Percentiles rank a stretch among this genome's conserved stretches.
Evolutionary conservation across 2,888 invertebrate genomes (phyloP).

Genomic region (Tribolium freemani): DNA sequence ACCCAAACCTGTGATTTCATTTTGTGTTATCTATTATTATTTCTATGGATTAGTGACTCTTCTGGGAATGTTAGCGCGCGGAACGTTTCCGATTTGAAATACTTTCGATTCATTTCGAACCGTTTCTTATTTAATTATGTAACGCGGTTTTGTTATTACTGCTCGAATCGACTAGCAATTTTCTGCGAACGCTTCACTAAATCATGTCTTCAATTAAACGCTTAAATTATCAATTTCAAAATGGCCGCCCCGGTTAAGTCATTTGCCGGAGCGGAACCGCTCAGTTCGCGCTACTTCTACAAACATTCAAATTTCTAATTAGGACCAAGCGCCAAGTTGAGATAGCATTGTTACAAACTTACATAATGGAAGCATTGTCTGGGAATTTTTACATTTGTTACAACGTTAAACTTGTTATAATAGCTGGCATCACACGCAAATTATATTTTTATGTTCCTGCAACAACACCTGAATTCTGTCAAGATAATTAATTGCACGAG

Average conservation of each 20-base stretch:
- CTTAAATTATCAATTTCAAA: conserved; percentile 35
- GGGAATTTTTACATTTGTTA: conserved; percentile 12
- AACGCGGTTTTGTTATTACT: conserved; percentile 16
- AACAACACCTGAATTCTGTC: conserved; percentile 8
- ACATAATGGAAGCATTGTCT: conserved; percentile 4
- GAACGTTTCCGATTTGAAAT: conserved; percentile 26
- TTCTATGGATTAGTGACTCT: conserved; percentile 23
- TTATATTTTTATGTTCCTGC: not conserved
- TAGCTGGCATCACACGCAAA: not conserved
- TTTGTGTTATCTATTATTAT: conserved; percentile 22
- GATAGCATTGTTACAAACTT: conserved; percentile 1
- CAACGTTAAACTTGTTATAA: not conserved
- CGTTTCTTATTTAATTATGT: conserved; percentile 30
- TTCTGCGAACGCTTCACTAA: conserved; percentile 14
- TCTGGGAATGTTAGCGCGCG: conserved; percentile 27
- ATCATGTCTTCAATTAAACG: conserved; percentile 32
- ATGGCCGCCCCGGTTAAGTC: conserved; percentile 30
- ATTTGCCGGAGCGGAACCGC: conserved; percentile 33
- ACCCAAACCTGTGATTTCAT: conserved; percentile 18
- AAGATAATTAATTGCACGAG: conserved; percentile 10
- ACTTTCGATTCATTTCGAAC: conserved; percentile 27
- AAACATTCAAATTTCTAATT: too few species aligned
- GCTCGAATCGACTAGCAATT: not conserved
- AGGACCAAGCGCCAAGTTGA: not conserved
- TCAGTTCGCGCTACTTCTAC: not conserved